Evolutionary conservation across 2,888 invertebrate species (phyloP), one percentile per base, ranked within the genome.

Genomic region (Elegia similella): DNA sequence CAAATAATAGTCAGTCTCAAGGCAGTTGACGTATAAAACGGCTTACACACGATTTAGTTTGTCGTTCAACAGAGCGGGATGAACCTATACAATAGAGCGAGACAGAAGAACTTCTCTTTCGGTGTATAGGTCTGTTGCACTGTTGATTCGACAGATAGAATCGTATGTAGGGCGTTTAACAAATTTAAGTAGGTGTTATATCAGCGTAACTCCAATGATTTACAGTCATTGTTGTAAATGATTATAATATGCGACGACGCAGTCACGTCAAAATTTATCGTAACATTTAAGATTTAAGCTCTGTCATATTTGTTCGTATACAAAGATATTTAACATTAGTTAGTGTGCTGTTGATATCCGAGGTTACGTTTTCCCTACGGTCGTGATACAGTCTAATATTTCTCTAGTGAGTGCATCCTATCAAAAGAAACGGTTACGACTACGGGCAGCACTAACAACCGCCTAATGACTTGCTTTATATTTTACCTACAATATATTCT

Each of bases 221-320:
- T 61, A 62, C 60, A 57, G 59, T 61, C 59, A 55, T 59, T 59
- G 59, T 30, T 42, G 38, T 56, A 58, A 59, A 62, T 65, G 60
- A 66, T 62, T 61, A 70, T 62, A 65, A 65, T 63, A 61, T 68
- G 67, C 63, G 59, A 60, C 75, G 75, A 75, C 68, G 74, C 75
- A 72, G 72, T 76, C 78, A 72, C 82, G 81, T 78, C 78, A 72
- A 74, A 73, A 79, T 77, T 79, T 75, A 76, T 79, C 79, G 80
- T 69, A 77, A 78, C 77, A 77, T 75, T 78, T 80, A 78, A 38
- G 75, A 76, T 82, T 84, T 91, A 91, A 91, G 90, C 90, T 91
- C 90, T 86, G 87, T 82, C 79, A 82, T 78, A 80, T 88, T 89
- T 88, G 88, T 88, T 89, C 90, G 90, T 91, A 91, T 91, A 91